phyloP scores from a whole-genome alignment of 2,797 vertebrate species.

The Diceros bicornis region DNA sequence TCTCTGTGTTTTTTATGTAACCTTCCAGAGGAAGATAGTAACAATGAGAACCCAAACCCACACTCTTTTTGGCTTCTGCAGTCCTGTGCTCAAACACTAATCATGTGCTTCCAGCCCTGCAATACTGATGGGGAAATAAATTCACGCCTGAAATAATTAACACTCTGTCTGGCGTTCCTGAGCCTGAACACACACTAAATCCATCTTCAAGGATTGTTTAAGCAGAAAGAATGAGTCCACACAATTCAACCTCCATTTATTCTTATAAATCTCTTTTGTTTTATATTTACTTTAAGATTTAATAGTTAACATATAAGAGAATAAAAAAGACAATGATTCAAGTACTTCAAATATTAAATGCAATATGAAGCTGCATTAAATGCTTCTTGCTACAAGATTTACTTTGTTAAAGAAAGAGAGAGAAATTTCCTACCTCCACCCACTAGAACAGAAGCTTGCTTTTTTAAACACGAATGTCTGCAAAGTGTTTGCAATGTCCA shows the following conservation, averaged over 20 bases:
- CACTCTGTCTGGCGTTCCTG: background rate
- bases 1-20: slow-evolving; percentile 98
- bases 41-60: background rate
- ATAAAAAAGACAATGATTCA: background rate
- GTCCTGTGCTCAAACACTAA: background rate
- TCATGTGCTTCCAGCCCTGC: accelerated
- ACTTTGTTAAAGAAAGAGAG: background rate
- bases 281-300: background rate
- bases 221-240: background rate
- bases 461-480: background rate
- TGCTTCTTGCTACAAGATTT: slow-evolving; percentile 3
- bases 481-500: accelerated
- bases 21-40: slow-evolving; percentile 88
- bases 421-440: background rate
- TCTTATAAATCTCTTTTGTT: accelerated
- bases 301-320: background rate
- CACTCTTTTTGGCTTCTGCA: accelerated
- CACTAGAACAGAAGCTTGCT: background rate
- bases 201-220: background rate
- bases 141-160: background rate
- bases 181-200: accelerated
- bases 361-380: background rate
- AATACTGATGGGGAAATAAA: accelerated
- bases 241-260: background rate
- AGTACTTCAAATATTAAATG: background rate